Evolutionary conservation across 2,888 invertebrate species (phyloP).

Genomic region (Diadegma fenestrale): DNA sequence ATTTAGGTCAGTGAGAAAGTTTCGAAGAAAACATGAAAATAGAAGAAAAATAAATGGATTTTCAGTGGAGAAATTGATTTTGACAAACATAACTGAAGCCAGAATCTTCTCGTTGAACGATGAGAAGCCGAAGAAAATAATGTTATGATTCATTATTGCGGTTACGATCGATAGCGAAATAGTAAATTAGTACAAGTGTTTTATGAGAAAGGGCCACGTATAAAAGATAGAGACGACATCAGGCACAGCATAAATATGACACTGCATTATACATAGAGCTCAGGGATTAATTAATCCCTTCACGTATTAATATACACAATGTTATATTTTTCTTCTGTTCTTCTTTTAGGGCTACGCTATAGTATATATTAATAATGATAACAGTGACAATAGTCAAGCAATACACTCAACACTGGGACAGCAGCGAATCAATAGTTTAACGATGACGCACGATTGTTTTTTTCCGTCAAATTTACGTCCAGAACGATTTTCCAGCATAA

Average conservation of each 20-base stretch:
- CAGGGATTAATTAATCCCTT: constrained; percentile 47
- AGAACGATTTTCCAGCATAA: constrained; percentile 45
- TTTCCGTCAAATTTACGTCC: constrained; percentile 28
- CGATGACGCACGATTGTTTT: constrained; percentile 47
- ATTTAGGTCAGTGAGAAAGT: constrained; percentile 17
- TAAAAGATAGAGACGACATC: constrained; percentile 67
- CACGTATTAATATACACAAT: constrained; percentile 61
- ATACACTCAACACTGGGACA: constrained; percentile 71
- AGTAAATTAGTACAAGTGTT: constrained; percentile 20
- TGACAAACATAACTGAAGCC: constrained; percentile 1
- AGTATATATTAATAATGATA: constrained; percentile 61
- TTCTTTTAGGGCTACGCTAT: constrained; percentile 53
- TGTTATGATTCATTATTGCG: constrained; percentile 7
- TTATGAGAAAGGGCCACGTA: constrained; percentile 54
- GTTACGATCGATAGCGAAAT: constrained; percentile 24
- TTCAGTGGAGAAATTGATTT: neutral
- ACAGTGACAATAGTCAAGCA: constrained; percentile 68
- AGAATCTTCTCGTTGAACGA: neutral
- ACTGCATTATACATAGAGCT: constrained; percentile 72
- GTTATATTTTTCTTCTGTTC: constrained; percentile 20
- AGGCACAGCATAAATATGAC: constrained; percentile 74
- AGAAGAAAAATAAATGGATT: constrained; percentile 1
- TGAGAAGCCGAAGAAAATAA: neutral
- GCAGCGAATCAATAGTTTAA: constrained; percentile 66
- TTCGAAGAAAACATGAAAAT: neutral